Evolutionary conservation across 2,113 vertebrate species (phyloP), one percentile per base, ranked within the genome.

Genomic region (Myotis davidii): DNA sequence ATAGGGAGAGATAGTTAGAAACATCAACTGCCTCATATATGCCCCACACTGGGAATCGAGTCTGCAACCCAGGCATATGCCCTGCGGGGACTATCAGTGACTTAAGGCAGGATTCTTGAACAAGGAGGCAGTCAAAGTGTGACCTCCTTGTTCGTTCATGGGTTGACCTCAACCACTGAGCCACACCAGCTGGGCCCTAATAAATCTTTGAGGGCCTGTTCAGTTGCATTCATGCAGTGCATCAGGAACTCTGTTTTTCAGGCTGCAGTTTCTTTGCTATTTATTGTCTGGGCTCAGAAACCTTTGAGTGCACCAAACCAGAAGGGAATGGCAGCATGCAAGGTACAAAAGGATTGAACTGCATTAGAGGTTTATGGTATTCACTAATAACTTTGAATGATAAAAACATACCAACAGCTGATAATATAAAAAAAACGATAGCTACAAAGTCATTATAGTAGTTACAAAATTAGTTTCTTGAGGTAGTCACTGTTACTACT

Each of bases 401-500:
- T 42, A 59, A 74, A 94, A 88, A 83, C 61, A 48, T 16, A 32
- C 39, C 9, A 72, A 5, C 2, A 70, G 39, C 34, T 88, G 37
- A 39, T 61, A 76, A 32, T 65, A 72, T 32, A 70, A 85, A 74
- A 81, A 27, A 37, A 74, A 4, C 50, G 52, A 5, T 64, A 37
- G 45, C 20, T 56, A 39, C 27, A 52, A 9, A 21, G 29, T 61
- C 48, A 61, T 78, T 82, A 32, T 65, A 20, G 27, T 61, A 45
- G 13, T 72, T 67, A 39, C 34, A 59, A 85, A 65, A 72, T 56
- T 54, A 76, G 27, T 94, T 88, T 88, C 48, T 69, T 83, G 85
- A 32, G n/a, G 48, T 37, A 64, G 21, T 48, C 29, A n/a, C 48
- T 76, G n/a, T 90, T 94, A 17, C 18, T 92, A 29, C 34, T 84